phyloP scores from a whole-genome alignment of 2,888 invertebrate species.

The Ellobium chinense region DNA sequence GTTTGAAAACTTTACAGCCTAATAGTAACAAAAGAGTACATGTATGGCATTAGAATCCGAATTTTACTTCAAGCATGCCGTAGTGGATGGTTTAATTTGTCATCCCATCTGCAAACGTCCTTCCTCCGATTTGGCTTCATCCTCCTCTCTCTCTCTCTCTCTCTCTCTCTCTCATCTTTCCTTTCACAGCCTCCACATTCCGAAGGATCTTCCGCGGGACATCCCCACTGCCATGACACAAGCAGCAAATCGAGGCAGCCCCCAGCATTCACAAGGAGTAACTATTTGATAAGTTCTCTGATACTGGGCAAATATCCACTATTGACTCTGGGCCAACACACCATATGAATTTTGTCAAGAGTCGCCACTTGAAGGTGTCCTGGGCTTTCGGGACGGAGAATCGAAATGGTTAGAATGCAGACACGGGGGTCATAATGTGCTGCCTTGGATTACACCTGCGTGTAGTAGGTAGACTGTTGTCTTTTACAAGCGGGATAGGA shows the following conservation, averaged over 20 bases:
- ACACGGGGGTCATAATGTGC: background rate
- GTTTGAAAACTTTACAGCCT: no score
- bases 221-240: background rate
- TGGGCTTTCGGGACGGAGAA: background rate
- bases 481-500: no score
- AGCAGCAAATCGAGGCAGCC: background rate
- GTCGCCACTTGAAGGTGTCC: background rate
- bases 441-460: background rate
- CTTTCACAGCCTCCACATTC: no score
- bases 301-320: constrained; percentile 5
- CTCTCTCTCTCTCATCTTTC: no score
- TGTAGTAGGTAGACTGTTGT: no score
- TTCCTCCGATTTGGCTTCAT: no score
- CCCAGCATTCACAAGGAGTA: background rate
- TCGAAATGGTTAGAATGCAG: background rate
- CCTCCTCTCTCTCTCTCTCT: no score
- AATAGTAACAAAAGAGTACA: no score
- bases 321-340: constrained; percentile 12
- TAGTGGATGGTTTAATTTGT: no score
- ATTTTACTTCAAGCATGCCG: no score
- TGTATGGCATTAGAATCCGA: no score
- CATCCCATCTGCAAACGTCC: no score
- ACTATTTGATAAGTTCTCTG: background rate
- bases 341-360: constrained; percentile 7
- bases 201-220: background rate